Evolutionary conservation across 1,140 invertebrate genomes (phyloP).

Genomic region (Pemphigus obesinymphae): DNA sequence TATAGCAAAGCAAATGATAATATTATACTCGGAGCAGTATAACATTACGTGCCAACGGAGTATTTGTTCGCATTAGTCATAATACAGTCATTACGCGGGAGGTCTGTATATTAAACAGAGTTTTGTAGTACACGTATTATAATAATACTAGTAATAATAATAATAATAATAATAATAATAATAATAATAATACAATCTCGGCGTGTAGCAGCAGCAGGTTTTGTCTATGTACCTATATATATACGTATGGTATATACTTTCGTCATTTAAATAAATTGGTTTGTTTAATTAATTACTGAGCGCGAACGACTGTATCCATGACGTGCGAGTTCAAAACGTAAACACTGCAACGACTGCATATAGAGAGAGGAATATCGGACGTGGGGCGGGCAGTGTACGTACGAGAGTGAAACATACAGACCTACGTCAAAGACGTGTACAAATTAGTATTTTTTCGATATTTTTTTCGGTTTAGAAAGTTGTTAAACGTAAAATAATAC

Average conservation of each 20-base stretch:
- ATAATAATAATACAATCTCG: background rate
- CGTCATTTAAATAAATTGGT: conserved; percentile 22
- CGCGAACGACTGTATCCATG: conserved; percentile 4
- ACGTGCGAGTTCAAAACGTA: background rate
- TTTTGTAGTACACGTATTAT: background rate
- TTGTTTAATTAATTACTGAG: conserved; percentile 36
- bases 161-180: conserved; percentile 2
- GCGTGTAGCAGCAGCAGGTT: background rate
- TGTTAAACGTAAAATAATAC: conserved; percentile 24
- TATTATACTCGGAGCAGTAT: background rate
- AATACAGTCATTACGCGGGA: conserved; percentile 38
- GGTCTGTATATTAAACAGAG: background rate
- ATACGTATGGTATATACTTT: background rate
- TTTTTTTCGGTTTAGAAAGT: conserved; percentile 5
- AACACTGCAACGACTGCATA: background rate
- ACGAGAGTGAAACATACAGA: conserved; percentile 25
- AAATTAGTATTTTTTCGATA: conserved; percentile 15
- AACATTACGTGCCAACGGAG: conserved; percentile 18
- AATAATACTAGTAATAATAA: background rate
- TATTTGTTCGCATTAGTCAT: conserved; percentile 36
- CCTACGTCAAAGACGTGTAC: conserved; percentile 26
- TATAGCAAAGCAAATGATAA: background rate
- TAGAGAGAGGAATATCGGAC: background rate
- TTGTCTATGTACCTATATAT: too few relatives aligned
- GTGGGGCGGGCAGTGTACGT: background rate